Conservation (phyloP, 2,888 invertebrate species). For the Hirtodrosophila confusa region DNA sequence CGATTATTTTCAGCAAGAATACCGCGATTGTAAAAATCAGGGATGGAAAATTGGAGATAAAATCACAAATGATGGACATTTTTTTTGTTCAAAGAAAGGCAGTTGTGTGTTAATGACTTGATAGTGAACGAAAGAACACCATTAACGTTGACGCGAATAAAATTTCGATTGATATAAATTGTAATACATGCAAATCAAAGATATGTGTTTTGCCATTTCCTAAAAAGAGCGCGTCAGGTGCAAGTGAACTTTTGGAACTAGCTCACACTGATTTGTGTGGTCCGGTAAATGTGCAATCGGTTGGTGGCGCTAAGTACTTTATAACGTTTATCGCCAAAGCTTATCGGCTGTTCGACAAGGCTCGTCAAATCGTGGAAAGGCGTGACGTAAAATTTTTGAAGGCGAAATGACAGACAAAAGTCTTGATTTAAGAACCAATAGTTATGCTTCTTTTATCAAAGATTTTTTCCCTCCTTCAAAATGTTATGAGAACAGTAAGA, state of each 20-base stretch:
- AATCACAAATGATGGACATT: not conserved
- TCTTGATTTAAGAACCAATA: not conserved
- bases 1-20: no score
- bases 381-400: not conserved
- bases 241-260: no score
- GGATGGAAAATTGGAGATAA: not conserved
- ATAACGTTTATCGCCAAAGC: not conserved
- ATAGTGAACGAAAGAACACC: no score
- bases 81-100: conserved; percentile 21
- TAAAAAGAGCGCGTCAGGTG: no score
- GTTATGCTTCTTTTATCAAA: not conserved
- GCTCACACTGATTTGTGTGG: no score
- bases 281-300: no score
- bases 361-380: not conserved
- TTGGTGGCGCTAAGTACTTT: no score
- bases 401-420: not conserved
- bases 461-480: not conserved
- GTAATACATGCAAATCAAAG: no score
- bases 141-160: no score
- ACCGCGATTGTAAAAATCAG: no score
- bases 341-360: not conserved
- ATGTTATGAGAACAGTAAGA: not conserved
- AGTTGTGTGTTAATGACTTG: conserved; percentile 14
- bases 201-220: no score
- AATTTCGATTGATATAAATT: no score